Conservation (phyloP, 2,113 vertebrate species). For the Physeter macrocephalus region DNA sequence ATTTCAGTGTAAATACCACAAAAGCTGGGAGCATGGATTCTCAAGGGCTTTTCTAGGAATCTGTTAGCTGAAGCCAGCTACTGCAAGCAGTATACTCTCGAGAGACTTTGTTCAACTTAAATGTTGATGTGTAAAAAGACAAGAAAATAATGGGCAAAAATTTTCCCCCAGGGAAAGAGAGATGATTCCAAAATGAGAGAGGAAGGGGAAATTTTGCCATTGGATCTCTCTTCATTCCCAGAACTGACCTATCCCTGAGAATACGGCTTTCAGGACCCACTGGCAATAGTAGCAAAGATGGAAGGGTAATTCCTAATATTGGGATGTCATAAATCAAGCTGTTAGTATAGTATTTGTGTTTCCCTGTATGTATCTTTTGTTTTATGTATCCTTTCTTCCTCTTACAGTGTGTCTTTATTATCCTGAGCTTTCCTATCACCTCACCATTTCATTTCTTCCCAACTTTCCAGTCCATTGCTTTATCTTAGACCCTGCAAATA, state of each 20-base stretch:
- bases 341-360: background rate
- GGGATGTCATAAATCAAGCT: background rate
- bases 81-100: background rate
- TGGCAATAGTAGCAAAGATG: background rate
- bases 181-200: background rate
- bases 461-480: background rate
- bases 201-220: background rate
- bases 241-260: background rate
- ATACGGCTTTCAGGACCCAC: background rate
- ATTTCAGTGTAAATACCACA: background rate
- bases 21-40: background rate
- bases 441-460: background rate
- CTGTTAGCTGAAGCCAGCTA: background rate
- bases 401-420: background rate
- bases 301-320: background rate
- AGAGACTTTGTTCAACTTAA: background rate
- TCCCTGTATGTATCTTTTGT: background rate
- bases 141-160: background rate
- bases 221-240: background rate
- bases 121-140: background rate
- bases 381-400: background rate
- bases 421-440: background rate
- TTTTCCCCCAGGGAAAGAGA: background rate
- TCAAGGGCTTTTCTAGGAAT: background rate
- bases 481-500: background rate